These are phyloP conservation scores for Trematomus bernacchii DNA, from an alignment of 2,797 vertebrate genomes.

Conservation along the genomic window DNA sequence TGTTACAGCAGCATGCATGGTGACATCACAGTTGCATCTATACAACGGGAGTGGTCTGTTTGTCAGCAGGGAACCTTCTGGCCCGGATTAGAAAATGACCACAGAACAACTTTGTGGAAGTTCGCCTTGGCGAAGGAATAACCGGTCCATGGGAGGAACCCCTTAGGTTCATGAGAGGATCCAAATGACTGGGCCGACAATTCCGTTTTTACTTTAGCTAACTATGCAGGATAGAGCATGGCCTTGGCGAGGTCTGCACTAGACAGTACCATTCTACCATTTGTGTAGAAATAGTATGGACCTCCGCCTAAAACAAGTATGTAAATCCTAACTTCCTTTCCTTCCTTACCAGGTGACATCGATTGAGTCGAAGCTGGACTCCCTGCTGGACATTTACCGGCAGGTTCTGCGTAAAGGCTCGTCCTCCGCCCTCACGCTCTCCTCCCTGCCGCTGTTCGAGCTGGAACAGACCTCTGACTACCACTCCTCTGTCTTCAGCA, in stretches of 20 bases:
- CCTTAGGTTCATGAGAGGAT: too few species aligned
- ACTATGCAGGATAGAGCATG: too few species aligned
- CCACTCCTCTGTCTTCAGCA: constrained; percentile 92
- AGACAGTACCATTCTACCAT: too few species aligned
- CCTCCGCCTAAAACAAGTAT: background rate
- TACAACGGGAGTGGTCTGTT: background rate
- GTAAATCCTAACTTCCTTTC: background rate
- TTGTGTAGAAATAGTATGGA: background rate
- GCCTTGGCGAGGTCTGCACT: too few species aligned
- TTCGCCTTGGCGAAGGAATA: too few species aligned
- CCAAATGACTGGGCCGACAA: too few species aligned
- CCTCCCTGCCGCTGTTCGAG: constrained; percentile 94
- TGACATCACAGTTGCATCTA: background rate
- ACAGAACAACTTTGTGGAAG: too few species aligned
- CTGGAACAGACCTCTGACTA: constrained; percentile 97
- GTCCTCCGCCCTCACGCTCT: constrained; percentile 91
- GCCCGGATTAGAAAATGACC: too few species aligned
- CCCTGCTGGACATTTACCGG: constrained; percentile 95
- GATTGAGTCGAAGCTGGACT: constrained; percentile 97
- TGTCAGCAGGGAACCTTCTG: too few species aligned
- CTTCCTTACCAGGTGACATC: constrained; percentile 91
- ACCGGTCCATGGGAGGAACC: too few species aligned
- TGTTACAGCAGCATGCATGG: background rate
- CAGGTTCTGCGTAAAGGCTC: constrained; percentile 95
- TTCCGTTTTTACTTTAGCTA: too few species aligned